Evolutionary conservation across 2,888 invertebrate genomes (phyloP), one percentile per base, ranked within the genome.

Genomic region (Lasioglossum calceatum): DNA sequence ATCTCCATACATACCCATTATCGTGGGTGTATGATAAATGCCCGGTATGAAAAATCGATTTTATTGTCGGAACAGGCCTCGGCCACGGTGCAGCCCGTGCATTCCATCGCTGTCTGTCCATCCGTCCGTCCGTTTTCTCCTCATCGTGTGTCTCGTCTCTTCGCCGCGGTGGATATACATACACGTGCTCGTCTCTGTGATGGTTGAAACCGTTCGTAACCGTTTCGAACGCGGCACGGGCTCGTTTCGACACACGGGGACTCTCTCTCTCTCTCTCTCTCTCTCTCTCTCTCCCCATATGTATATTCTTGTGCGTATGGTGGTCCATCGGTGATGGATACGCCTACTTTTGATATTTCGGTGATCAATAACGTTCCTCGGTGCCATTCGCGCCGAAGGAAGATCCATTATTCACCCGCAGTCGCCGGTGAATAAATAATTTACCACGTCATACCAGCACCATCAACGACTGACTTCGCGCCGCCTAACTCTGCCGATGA

Each of bases 341-440:
- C 93, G 92, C 93, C 93, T 91, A 93, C 93, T 92, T 92, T 93
- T 93, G 92, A 93, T 94, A 93, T 93, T 94, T 94, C 91, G 92
- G 92, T 94, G 93, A 94, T 94, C 93, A 93, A 93, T 94, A 94
- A 94, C 93, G 86, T 85, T 88, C 81, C 90, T 90, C 90, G 90
- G 89, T 92, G 91, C 87, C 90, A 84, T 92, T 90, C 92, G 90
- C 90, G 87, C 88, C 88, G 89, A 91, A 92, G 91, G 91, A 87
- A 89, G 90, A 92, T 89, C 89, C 93, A 94, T 94, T 94, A 94
- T 93, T 94, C 94, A 94, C 89, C 78, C 89, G 89, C 91, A 91
- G 94, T 93, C 93, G 91, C 90, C 92, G 87, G 92, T 93, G 94
- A 94, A 94, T 94, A 93, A 94, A 94, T 94, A 94, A 94, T 94